Conservation (phyloP, 2,888 invertebrate species). For the Tanytarsus gracilentus region DNA sequence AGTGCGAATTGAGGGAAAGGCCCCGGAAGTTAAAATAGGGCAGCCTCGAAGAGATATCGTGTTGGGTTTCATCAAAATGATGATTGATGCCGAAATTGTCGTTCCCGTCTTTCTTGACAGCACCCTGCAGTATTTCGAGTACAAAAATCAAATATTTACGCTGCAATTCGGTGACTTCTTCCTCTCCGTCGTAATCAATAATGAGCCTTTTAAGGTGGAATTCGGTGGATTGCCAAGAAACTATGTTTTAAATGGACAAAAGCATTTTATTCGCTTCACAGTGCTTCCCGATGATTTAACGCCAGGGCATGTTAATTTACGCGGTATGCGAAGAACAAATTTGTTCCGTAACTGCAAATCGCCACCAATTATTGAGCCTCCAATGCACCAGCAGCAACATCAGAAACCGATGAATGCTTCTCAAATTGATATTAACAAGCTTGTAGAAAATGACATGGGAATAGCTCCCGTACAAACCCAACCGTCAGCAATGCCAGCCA, state of each 20-base stretch:
- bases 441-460: constrained; percentile 26
- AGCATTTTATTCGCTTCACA: constrained; percentile 73
- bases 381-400: constrained; percentile 35
- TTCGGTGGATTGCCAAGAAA: constrained; percentile 79
- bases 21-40: constrained; percentile 90
- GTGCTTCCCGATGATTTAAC: constrained; percentile 63
- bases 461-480: not conserved
- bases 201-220: constrained; percentile 65
- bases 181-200: constrained; percentile 67
- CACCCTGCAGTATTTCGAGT: constrained; percentile 67
- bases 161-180: constrained; percentile 69
- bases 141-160: constrained; percentile 62
- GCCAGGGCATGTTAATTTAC: constrained; percentile 60
- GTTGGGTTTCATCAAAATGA: constrained; percentile 73
- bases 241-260: constrained; percentile 60
- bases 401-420: constrained; percentile 32
- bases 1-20: constrained; percentile 78
- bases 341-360: constrained; percentile 30
- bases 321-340: constrained; percentile 60
- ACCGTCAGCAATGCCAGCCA: constrained; percentile 48
- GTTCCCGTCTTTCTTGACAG: constrained; percentile 76
- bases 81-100: constrained; percentile 69
- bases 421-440: constrained; percentile 37
- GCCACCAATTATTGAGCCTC: not conserved
- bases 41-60: constrained; percentile 72